Base-by-base conservation (phyloP, 2,888 invertebrate genomes). In the Synergus umbraculus region DNA sequence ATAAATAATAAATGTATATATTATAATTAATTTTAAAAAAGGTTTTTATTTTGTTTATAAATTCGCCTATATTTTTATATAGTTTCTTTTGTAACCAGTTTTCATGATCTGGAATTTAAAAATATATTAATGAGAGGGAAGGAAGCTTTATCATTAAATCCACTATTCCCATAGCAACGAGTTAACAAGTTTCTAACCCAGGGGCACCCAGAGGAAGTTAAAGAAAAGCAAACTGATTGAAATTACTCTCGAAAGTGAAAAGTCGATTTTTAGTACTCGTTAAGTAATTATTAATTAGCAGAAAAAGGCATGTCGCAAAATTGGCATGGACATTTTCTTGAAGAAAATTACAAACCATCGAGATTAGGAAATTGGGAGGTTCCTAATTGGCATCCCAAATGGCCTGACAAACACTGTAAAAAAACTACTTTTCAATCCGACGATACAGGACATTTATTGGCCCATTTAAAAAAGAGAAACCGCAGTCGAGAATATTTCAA, bases 341-440 rank as follows among this genome's bases (percentile, higher is more conserved):
- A 90, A 43, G 86, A 87, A 65, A 49, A 85, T 79, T 90, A 86
- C 78, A 85, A 82, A 76, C 85, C 89, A 46, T 79, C 79, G 63
- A 86, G 85, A 83, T 84, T 90, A 73, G 83, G 85, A 83, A 89
- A 89, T 83, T 90, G 89, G 89, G 86, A 89, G 83, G 85, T 89
- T 77, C 86, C 89, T 49, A 88, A 86, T 64, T 89, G 88, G 89
- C 87, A 90, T 83, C 85, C 88, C 2, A 83, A 83, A 60, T 86
- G 86, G 87, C 89, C 89, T 13, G 82, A 67, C 58, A 86, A 77
- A 78, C 89, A 89, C 78, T 88, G 88, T 81, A 80, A 54, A 41
- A 82, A 80, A 78, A 88, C 90, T 37, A 84, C 80, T 79, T 86
- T 88, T 82, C 79, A 85, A 76, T 86, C 86, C 22, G 84, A 89